A percentile compares a stretch with the other conserved stretches of the same genome.
These are phyloP conservation scores for Grantiella picta DNA, from an alignment of 2,113 vertebrate species.

Conservation along the genomic window DNA sequence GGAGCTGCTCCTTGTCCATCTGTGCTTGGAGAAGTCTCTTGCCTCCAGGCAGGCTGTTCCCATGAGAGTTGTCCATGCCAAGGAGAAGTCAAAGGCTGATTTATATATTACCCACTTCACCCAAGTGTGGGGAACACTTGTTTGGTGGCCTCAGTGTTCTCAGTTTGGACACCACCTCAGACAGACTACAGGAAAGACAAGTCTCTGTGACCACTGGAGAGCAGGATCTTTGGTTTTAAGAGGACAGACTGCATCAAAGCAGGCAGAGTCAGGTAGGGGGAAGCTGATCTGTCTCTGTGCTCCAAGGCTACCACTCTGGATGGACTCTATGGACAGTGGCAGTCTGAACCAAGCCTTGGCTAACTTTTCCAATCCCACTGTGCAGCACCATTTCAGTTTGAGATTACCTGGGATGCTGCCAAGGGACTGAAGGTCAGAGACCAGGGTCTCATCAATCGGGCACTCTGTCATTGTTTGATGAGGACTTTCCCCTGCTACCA, in stretches of 20 bases:
- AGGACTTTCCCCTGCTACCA: background rate
- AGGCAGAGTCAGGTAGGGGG: background rate
- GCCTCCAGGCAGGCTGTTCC: background rate
- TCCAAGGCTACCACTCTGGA: background rate
- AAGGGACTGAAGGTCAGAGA: background rate
- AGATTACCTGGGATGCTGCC: background rate
- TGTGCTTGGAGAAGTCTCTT: background rate
- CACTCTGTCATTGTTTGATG: background rate
- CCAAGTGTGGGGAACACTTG: background rate
- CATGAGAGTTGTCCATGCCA: background rate
- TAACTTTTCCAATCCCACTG: background rate
- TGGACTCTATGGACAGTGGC: background rate
- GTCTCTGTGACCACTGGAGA: background rate
- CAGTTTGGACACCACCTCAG: background rate
- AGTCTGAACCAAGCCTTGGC: background rate
- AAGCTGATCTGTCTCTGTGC: background rate
- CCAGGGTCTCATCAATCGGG: fast-evolving
- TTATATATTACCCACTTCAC: background rate
- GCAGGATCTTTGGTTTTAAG: background rate
- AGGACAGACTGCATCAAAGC: background rate
- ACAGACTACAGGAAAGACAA: background rate
- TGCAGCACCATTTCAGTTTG: background rate
- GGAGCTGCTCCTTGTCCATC: background rate
- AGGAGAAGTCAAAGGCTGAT: background rate
- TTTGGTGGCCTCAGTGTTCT: background rate